A percentile compares a stretch with the other conserved stretches of the same genome.
Conservation (phyloP, 23 tunicate species). For the Botrylloides violaceus region DNA sequence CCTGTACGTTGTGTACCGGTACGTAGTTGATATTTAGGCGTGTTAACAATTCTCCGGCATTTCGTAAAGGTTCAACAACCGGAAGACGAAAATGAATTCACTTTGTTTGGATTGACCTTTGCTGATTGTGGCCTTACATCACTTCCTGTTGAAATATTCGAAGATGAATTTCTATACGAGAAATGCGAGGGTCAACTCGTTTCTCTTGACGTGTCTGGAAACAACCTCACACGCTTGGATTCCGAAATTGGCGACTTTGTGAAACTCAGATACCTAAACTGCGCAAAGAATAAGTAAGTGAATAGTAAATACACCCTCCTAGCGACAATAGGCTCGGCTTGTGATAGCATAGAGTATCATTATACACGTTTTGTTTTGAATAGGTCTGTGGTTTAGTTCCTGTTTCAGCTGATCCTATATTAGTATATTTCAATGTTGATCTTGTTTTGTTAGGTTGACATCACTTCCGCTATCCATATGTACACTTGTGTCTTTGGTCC, state of each 20-base stretch:
- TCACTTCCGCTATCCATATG: conserved; percentile 48
- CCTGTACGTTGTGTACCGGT: neutral
- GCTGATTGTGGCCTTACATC: conserved; percentile 26
- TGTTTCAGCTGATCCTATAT: too few species aligned
- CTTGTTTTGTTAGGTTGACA: conserved; percentile 54
- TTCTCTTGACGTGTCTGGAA: conserved; percentile 44
- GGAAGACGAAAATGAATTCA: neutral
- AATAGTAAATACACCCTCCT: too few species aligned
- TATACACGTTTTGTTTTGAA: too few species aligned
- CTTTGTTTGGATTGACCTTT: conserved; percentile 29
- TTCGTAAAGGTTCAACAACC: neutral
- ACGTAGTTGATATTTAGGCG: neutral
- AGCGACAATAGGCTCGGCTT: too few species aligned
- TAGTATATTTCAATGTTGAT: too few species aligned
- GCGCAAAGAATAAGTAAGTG: conserved; percentile 70
- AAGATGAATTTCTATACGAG: conserved; percentile 82
- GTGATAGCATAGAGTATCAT: too few species aligned
- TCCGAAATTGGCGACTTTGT: conserved; percentile 65
- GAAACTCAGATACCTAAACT: conserved; percentile 33
- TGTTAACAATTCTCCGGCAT: too few species aligned
- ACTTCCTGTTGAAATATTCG: conserved; percentile 68
- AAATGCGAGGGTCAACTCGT: conserved; percentile 46
- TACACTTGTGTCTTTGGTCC: conserved; percentile 21
- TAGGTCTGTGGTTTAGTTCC: too few species aligned
- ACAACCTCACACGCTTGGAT: conserved; percentile 46